Base-by-base conservation (phyloP, 1,140 invertebrate species). In the Druon quercuslanigerum region DNA sequence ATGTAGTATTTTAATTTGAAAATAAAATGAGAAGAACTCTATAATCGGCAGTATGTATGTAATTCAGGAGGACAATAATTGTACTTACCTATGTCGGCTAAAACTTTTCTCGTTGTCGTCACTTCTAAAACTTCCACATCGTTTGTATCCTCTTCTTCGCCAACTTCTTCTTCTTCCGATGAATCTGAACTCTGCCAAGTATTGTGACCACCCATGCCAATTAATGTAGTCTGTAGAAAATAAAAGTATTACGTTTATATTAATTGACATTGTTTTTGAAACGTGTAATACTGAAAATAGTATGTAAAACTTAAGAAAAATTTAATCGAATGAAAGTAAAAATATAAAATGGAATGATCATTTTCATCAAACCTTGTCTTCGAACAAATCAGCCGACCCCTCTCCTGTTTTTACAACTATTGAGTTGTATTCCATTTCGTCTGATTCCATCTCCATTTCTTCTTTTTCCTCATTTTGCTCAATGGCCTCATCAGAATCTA, bases 121-220 rank as follows among this genome's bases (percentile, higher is more conserved):
- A 85, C 77, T 77, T 85, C 81, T 72, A 90, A 75, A 71, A 89
- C 81, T 85, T 91, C 84, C 6, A 90, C 79, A 50, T 91, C 86
- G 40, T 91, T 90, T 51, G 89, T 40, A 16, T 79, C 75, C 50
- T 88, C 84, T 60, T 87, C 85, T 78, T 90, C 20, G 20, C 20
- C 20, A n/a, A n/a, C 90, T 51, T 89, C 86, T 16, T 88, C 84
- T 70, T 87, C 85, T 77, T 90, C 90, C 52, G 89, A 85, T 14
- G 92, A 89, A 54, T 91, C 87, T 25, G 83, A 82, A 0, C 87
- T 84, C 50, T 92, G 74, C 91, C 91, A 92, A 2, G 88, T 86
- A 80, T 86, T 92, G 74, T 81, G 81, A 51, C 88, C 87, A 75
- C 89, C 90, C 72, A 84, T 81, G 16, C 87, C 88, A 72, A 89